These are phyloP conservation scores for Turnix velox DNA, from an alignment of 2,113 vertebrate species.

Conservation along the genomic window DNA sequence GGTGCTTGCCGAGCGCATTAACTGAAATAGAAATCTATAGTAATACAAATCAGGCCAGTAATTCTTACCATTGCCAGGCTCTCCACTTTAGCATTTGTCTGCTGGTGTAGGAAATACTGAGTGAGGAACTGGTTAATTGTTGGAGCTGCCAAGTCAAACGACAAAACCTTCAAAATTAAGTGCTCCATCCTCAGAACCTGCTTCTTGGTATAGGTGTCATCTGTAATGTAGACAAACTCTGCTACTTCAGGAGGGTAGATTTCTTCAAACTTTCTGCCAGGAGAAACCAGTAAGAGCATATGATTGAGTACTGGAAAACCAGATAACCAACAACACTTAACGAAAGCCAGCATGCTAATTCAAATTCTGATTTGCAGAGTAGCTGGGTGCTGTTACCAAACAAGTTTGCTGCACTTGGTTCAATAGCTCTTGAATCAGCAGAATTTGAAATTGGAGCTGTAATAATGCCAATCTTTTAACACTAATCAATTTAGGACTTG, in stretches of 20 bases:
- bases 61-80: slow-evolving; percentile 85
- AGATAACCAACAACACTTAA: not conserved
- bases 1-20: not conserved
- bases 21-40: not conserved
- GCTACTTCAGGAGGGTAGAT: slow-evolving; percentile 98
- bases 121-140: slow-evolving; percentile 96
- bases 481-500: not conserved
- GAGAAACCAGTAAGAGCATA: not conserved
- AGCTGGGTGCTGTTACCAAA: not conserved
- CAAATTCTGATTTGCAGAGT: not conserved
- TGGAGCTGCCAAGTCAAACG: slow-evolving; percentile 94
- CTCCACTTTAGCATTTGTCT: slow-evolving; percentile 79
- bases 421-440: not conserved
- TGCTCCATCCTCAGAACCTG: slow-evolving; percentile 98
- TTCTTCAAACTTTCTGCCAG: slow-evolving; percentile 94
- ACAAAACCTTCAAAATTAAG: slow-evolving; percentile 93
- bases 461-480: not conserved
- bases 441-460: not conserved
- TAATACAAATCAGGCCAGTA: fast-evolving
- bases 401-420: not conserved
- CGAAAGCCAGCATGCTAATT: not conserved
- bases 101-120: slow-evolving; percentile 84
- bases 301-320: not conserved
- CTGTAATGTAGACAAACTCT: slow-evolving; percentile 98
- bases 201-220: slow-evolving; percentile 97